These are phyloP conservation scores for Nycticorax nycticorax DNA, from an alignment of 2,113 vertebrate genomes.

Conservation along the genomic window DNA sequence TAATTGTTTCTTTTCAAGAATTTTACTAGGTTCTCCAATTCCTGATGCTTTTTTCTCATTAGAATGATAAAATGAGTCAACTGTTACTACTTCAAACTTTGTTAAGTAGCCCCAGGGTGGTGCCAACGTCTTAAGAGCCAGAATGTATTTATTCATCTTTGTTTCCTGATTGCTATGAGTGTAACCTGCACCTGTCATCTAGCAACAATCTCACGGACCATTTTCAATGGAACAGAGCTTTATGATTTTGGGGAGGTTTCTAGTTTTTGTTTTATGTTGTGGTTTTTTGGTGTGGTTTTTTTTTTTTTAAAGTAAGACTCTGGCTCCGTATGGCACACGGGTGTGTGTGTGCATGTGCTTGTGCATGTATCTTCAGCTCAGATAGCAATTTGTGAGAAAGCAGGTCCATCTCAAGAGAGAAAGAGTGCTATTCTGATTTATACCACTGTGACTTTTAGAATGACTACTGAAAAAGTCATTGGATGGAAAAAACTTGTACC, in stretches of 20 bases:
- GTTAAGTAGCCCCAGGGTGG: neutral
- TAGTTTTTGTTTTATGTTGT: neutral
- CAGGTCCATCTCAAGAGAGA: neutral
- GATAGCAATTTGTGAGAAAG: neutral
- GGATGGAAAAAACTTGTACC: neutral
- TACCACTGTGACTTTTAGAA: neutral
- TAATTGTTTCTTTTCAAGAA: neutral
- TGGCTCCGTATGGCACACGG: neutral
- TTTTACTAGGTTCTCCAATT: neutral
- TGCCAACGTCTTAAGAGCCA: neutral
- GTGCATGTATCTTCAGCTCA: neutral
- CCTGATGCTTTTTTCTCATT: neutral
- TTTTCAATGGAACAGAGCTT: neutral
- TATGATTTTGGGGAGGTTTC: fast-evolving
- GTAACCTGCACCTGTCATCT: neutral
- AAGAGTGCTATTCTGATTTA: neutral
- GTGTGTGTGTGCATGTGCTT: fast-evolving
- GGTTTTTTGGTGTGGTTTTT: no score
- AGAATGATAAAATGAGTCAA: neutral
- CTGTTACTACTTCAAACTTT: neutral
- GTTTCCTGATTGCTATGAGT: neutral
- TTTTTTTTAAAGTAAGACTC: neutral
- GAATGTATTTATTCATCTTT: neutral
- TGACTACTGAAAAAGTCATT: neutral
- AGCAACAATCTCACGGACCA: neutral